These are phyloP conservation scores for Dugesia japonica DNA, from an alignment of 2,888 invertebrate species.

Conservation along the genomic window DNA sequence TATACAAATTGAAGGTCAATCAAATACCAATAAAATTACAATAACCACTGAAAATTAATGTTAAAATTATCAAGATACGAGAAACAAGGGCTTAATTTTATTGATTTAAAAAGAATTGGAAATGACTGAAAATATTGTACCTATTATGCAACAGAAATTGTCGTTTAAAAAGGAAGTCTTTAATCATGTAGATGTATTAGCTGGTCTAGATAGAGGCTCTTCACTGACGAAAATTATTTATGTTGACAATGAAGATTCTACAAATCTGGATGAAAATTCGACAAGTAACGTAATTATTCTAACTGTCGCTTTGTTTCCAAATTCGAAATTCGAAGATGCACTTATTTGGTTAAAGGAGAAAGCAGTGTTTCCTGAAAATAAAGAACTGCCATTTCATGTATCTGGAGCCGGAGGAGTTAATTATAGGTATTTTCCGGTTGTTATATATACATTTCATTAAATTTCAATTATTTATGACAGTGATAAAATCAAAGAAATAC, in stretches of 20 bases:
- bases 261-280: neutral
- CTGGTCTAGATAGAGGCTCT: neutral
- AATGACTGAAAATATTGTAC: neutral
- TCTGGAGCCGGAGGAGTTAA: neutral
- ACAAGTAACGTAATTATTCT: neutral
- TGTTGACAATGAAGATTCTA: neutral
- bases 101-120: too few relatives aligned
- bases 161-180: neutral
- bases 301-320: neutral
- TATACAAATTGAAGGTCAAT: too few relatives aligned
- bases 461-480: neutral
- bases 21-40: too few relatives aligned
- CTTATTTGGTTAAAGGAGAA: neutral
- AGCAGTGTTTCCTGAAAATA: neutral
- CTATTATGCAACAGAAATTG: neutral
- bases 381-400: neutral
- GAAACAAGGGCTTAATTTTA: too few relatives aligned
- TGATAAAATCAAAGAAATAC: slow-evolving; percentile 12
- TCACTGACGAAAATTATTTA: neutral
- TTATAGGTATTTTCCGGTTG: neutral
- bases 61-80: too few relatives aligned
- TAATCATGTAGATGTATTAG: neutral
- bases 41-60: too few relatives aligned
- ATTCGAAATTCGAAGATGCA: neutral
- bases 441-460: too few relatives aligned